Percentiles rank a stretch among this genome's conserved stretches.
phyloP scores from a whole-genome alignment of 2,888 invertebrate genomes.

The Frankliniella intonsa region DNA sequence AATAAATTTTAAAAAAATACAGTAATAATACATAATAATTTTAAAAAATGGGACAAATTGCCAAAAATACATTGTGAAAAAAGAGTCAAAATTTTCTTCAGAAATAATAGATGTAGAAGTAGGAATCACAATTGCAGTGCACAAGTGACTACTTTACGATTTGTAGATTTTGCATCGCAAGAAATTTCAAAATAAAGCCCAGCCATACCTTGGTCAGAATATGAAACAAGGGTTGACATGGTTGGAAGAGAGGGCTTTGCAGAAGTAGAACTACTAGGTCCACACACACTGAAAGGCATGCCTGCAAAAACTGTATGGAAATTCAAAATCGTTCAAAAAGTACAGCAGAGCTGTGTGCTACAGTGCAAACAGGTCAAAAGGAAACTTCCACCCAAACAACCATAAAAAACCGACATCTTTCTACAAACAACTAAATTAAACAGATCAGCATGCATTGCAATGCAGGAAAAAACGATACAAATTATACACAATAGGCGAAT shows the following conservation, averaged over 20 bases:
- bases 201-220: conserved; percentile 7
- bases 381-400: neutral
- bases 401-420: neutral
- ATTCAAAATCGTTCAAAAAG: neutral
- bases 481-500: neutral
- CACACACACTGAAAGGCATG: neutral
- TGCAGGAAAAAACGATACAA: neutral
- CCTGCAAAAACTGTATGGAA: neutral
- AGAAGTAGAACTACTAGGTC: neutral
- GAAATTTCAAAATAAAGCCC: no score
- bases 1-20: no score
- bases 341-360: neutral
- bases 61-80: neutral
- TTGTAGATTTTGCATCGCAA: no score
- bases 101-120: no score
- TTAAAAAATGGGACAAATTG: neutral
- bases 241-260: neutral
- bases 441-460: neutral
- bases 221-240: neutral
- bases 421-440: neutral
- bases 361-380: neutral
- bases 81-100: no score
- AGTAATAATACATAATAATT: neutral
- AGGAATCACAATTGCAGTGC: no score
- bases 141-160: no score